Conservation (phyloP, 2,113 vertebrate species). For the Petrocephalus microphthalmus region DNA sequence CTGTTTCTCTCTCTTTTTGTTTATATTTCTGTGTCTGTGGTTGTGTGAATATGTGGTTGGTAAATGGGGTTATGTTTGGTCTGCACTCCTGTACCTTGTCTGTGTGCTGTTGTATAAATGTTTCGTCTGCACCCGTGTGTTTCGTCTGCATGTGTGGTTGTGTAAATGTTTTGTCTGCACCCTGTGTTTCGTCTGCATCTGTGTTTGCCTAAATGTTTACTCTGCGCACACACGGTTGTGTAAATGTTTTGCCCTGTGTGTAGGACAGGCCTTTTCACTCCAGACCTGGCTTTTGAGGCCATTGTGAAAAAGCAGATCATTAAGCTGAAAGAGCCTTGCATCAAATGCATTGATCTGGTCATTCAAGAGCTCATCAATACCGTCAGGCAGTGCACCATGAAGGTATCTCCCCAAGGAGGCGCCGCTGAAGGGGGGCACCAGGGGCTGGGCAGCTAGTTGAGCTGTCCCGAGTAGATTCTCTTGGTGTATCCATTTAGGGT, state of each 20-base stretch:
- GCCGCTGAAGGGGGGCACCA: neutral
- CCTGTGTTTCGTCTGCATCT: too few relatives aligned
- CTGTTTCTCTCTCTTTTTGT: neutral
- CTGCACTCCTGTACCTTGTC: slow-evolving; percentile 7
- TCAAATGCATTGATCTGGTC: slow-evolving; percentile 95
- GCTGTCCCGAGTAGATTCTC: neutral
- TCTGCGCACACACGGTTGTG: neutral
- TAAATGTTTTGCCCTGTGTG: slow-evolving; percentile 16
- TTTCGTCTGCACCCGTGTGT: slow-evolving; percentile 20
- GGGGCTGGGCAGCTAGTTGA: neutral
- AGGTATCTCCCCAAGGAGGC: slow-evolving; percentile 65
- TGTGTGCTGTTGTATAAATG: slow-evolving; percentile 28
- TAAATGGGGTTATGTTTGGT: neutral
- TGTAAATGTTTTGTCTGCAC: neutral
- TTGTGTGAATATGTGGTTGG: neutral
- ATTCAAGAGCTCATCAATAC: slow-evolving; percentile 97
- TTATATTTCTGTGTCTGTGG: neutral
- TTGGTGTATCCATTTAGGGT: neutral
- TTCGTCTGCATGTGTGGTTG: neutral
- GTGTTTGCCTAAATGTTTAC: too few relatives aligned
- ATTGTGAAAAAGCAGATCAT: slow-evolving; percentile 99
- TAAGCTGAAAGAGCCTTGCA: slow-evolving; percentile 95
- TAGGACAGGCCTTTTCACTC: slow-evolving; percentile 97
- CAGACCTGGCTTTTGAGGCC: slow-evolving; percentile 95
- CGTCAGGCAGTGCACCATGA: slow-evolving; percentile 89